Percentiles rank a stretch among this genome's conserved stretches.
phyloP scores from a whole-genome alignment of 2,888 invertebrate genomes.

The Drosophila pseudotalamancana region DNA sequence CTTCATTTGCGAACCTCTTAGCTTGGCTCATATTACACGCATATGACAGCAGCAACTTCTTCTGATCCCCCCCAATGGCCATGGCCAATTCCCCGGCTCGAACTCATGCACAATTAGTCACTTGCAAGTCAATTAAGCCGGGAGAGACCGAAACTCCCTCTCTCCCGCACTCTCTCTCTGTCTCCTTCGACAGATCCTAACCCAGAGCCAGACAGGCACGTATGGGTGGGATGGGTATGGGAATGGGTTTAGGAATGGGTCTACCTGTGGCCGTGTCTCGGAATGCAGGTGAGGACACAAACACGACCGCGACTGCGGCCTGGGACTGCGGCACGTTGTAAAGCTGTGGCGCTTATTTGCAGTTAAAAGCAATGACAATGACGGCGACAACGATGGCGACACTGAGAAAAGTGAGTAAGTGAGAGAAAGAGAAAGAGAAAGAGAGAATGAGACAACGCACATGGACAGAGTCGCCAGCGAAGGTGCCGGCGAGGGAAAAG shows the following conservation, averaged over 20 bases:
- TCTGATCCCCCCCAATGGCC: background rate
- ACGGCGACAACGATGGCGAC: slow-evolving; percentile 38
- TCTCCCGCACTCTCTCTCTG: no score
- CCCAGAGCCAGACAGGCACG: slow-evolving; percentile 47
- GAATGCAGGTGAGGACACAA: slow-evolving; percentile 26
- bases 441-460: background rate
- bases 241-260: slow-evolving; percentile 1
- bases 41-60: background rate
- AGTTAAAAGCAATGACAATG: slow-evolving; percentile 76
- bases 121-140: slow-evolving; percentile 78
- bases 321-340: slow-evolving; percentile 44
- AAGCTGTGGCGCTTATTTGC: slow-evolving; percentile 71
- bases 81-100: slow-evolving; percentile 50
- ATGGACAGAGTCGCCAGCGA: slow-evolving; percentile 1
- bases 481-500: slow-evolving; percentile 42
- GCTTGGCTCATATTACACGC: slow-evolving; percentile 74
- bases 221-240: slow-evolving; percentile 35
- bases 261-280: slow-evolving; percentile 42
- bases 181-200: no score
- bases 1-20: slow-evolving; percentile 63
- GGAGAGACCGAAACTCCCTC: slow-evolving; percentile 8
- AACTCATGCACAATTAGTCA: slow-evolving; percentile 81
- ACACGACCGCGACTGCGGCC: slow-evolving; percentile 13
- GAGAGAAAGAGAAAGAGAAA: background rate
- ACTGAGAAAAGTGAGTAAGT: slow-evolving; percentile 34